phyloP scores from a whole-genome alignment of 2,797 vertebrate genomes.

The Natrix natrix region DNA sequence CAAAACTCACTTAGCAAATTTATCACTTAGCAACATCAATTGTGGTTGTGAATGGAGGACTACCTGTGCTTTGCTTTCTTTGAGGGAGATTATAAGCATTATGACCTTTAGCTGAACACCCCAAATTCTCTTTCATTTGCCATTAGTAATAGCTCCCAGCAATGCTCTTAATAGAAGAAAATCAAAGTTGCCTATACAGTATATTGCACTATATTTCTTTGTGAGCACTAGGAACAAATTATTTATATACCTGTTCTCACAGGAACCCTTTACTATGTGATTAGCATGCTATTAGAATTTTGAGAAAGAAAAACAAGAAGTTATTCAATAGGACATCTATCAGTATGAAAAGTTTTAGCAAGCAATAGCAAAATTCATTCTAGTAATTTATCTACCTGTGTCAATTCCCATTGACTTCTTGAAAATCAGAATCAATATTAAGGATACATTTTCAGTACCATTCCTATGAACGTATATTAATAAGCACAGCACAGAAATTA shows the following conservation, averaged over 20 bases:
- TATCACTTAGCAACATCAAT: background rate
- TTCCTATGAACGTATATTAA: constrained; percentile 65
- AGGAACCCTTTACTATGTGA: background rate
- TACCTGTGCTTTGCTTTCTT: background rate
- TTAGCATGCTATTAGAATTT: background rate
- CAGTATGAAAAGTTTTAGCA: constrained; percentile 58
- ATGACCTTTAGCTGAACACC: background rate
- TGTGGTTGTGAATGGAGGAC: background rate
- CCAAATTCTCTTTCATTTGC: background rate
- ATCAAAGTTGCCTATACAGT: background rate
- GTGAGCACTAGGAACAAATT: background rate
- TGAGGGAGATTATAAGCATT: background rate
- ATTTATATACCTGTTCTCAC: constrained; percentile 7
- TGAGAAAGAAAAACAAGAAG: constrained; percentile 23
- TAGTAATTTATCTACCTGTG: constrained; percentile 64
- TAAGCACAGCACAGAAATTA: constrained; percentile 58
- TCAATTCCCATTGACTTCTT: constrained; percentile 62
- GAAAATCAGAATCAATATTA: constrained; percentile 65
- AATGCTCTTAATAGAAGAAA: background rate
- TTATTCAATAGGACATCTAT: constrained; percentile 51
- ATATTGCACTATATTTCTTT: fast-evolving
- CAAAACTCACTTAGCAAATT: background rate
- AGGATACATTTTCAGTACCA: constrained; percentile 59
- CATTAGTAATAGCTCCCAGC: background rate
- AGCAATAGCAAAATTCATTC: constrained; percentile 61